Conservation (phyloP, 1,140 invertebrate species). For the Drosophila carrolli region DNA sequence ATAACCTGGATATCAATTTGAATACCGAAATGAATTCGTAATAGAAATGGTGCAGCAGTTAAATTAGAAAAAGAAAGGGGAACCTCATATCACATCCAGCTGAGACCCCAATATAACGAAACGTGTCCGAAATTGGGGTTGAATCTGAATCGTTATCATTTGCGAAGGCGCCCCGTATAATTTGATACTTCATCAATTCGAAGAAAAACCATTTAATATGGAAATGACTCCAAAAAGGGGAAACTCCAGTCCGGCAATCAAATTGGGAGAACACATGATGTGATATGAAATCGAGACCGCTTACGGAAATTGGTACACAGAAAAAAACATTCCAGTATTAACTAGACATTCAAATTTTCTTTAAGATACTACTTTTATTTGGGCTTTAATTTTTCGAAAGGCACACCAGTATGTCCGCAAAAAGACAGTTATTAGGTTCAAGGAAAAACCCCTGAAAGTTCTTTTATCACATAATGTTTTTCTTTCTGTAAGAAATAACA, state of each 20-base stretch:
- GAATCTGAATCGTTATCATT: slow-evolving; percentile 46
- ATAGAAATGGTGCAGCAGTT: slow-evolving; percentile 20
- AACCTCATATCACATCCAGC: slow-evolving; percentile 24
- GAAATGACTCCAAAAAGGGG: slow-evolving; percentile 54
- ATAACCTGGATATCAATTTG: slow-evolving; percentile 29
- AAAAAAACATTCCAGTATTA: not conserved
- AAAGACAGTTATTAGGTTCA: no score
- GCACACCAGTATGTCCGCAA: no score
- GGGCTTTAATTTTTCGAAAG: no score
- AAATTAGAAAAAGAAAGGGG: not conserved
- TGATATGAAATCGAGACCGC: slow-evolving; percentile 35
- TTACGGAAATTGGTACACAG: slow-evolving; percentile 61
- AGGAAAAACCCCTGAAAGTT: not conserved
- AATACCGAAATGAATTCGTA: slow-evolving; percentile 30
- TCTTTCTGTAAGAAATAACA: slow-evolving; percentile 17
- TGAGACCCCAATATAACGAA: slow-evolving; percentile 45
- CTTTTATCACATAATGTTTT: not conserved
- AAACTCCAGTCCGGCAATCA: slow-evolving; percentile 29
- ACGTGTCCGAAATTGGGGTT: slow-evolving; percentile 65
- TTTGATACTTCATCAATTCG: slow-evolving; percentile 74
- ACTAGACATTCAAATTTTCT: no score
- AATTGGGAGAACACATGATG: slow-evolving; percentile 36
- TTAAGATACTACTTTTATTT: no score
- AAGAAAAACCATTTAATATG: slow-evolving; percentile 74
- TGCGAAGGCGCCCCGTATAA: slow-evolving; percentile 55